Evolutionary conservation across 2,888 invertebrate genomes (phyloP).

Genomic region (Saturnia japonica): DNA sequence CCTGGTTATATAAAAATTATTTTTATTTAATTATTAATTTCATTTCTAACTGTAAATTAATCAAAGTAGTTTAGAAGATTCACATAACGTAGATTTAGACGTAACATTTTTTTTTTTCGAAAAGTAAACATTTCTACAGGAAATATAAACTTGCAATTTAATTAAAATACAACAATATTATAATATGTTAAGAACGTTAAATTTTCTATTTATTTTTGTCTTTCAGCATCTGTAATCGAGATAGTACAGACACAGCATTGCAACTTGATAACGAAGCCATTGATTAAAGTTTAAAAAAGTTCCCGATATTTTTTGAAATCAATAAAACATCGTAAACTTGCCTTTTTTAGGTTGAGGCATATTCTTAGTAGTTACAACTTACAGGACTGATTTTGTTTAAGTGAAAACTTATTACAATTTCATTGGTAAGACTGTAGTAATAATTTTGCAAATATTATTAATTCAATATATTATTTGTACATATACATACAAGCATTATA

Average conservation of each 20-base stretch:
- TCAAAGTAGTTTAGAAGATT: conserved; percentile 23
- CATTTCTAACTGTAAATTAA: conserved; percentile 34
- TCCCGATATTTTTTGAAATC: no score
- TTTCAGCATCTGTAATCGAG: conserved; percentile 32
- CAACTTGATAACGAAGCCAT: background rate
- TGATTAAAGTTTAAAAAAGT: background rate
- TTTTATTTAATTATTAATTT: conserved; percentile 27
- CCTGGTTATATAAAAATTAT: background rate
- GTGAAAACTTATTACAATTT: no score
- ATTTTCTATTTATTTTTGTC: conserved; percentile 32
- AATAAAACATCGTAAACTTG: no score
- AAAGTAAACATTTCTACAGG: conserved; percentile 28
- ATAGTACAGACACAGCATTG: conserved; percentile 3
- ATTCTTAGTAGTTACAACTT: no score
- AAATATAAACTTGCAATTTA: conserved; percentile 40
- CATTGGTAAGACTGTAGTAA: no score
- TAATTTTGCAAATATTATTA: no score
- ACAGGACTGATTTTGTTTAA: no score
- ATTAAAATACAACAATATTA: conserved; percentile 37
- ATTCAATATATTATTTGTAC: no score
- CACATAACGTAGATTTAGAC: conserved; percentile 10
- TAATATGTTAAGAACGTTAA: conserved; percentile 31
- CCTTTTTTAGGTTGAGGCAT: no score
- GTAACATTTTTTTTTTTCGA: background rate
- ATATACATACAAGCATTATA: no score